phyloP scores from a whole-genome alignment of 2,888 invertebrate species.

The Heliothis peltigera region DNA sequence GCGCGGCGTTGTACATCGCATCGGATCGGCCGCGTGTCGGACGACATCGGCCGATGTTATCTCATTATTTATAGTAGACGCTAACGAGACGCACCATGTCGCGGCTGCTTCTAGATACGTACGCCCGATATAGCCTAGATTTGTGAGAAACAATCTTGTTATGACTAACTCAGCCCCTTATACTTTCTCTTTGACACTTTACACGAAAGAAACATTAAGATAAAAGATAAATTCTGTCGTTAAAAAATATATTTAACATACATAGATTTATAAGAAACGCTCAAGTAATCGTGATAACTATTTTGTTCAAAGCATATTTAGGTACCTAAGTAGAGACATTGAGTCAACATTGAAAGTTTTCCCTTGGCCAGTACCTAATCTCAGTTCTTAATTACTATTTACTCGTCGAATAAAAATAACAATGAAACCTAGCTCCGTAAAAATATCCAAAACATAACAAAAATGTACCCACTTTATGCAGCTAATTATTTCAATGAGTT shows the following conservation, averaged over 20 bases:
- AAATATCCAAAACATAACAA: background rate
- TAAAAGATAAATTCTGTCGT: background rate
- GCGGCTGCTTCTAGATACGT: slow-evolving; percentile 66
- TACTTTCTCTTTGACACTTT: background rate
- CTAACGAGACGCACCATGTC: slow-evolving; percentile 78
- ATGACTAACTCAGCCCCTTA: slow-evolving; percentile 41
- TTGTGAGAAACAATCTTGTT: slow-evolving; percentile 64
- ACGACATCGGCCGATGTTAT: slow-evolving; percentile 75
- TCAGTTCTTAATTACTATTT: too few relatives aligned
- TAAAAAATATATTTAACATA: too few relatives aligned
- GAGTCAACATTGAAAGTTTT: too few relatives aligned
- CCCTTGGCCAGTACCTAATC: too few relatives aligned
- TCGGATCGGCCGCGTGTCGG: slow-evolving; percentile 62
- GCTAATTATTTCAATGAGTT: too few relatives aligned
- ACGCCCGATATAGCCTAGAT: slow-evolving; percentile 65
- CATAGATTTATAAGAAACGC: background rate
- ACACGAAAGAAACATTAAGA: background rate
- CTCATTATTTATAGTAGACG: slow-evolving; percentile 81
- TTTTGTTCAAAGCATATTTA: too few relatives aligned
- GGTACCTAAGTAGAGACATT: too few relatives aligned
- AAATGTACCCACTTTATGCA: too few relatives aligned
- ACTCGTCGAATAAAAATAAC: too few relatives aligned
- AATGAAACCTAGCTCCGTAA: too few relatives aligned
- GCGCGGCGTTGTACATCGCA: slow-evolving; percentile 46
- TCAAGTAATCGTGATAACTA: too few relatives aligned